Evolutionary conservation across 2,888 invertebrate species (phyloP), one percentile per base, ranked within the genome.

Genomic region (Neelides folsomi): DNA sequence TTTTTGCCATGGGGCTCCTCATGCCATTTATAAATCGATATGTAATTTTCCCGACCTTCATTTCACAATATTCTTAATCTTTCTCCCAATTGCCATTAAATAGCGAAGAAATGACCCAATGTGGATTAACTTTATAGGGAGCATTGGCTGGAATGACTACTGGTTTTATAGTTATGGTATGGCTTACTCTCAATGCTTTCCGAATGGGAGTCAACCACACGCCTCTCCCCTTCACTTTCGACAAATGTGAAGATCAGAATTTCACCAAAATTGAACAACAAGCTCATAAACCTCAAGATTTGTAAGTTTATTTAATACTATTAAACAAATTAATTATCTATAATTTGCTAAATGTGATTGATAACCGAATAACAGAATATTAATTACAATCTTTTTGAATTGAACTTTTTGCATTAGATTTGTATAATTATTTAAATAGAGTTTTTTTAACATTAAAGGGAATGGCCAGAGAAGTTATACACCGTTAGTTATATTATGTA

Each of bases 1-100:
- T 64, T 36, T 64, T 62, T 50, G 56, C 59, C 1, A 59, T 64
- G 60, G 63, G 63, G 9, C 53, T 64, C 27, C 45, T 64, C 4
- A 58, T 62, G 57, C 61, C 63, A 6, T 62, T 58, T 49, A 41
- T 60, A 2, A 64, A 64, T 39, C 56, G 56, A 42, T 37, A 38
- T 18, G 63, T 63, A 47, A 44, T 51, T 42, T 13, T 3, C 27
- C 7, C 7, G 27, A 27, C 27, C 27, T 27, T 27, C 27, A 27
- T 27, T 27, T 27, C 3, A 27, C 27, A 27, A 27, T 3, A 27
- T 5, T 27, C 27, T 27, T 27, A 3, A 27, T 12, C 5, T n/a
- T 13, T 8, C 35, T 15, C 12, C 27, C 5, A 37, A 15, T 47
- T 47, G 12, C 2, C 6, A 16, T 38, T 18, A 38, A 20, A n/a